Evolutionary conservation across 2,113 vertebrate species (phyloP), one percentile per base, ranked within the genome.

Genomic region (Carassius carassius): DNA sequence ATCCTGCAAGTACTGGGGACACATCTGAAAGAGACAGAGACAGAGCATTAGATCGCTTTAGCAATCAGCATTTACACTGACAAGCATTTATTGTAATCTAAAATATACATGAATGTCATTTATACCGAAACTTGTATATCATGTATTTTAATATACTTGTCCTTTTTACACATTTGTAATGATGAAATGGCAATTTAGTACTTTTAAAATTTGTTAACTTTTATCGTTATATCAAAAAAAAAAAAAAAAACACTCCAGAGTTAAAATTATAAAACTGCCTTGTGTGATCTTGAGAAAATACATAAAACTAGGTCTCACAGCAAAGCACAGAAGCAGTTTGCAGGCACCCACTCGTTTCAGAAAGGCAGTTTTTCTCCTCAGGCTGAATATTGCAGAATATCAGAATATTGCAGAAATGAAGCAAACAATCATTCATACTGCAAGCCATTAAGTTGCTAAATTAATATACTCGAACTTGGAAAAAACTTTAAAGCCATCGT

Each of bases 1-100:
- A 95, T 41, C 96, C 96, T 0, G 96, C 95, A 82, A 95, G 93
- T 5, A 97, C 94, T 0, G 96, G 96, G 0, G 96, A 96, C 83
- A 97, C 95, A 87, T 97, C 96, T 97, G 92, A 83, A 29, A 41
- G 44, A 67, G n/a, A 83, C 56, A 76, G 14, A 78, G 29, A 63
- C 9, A 70, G 14, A 29, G 4, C 62, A 16, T 35, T 51, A 25
- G 49, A 69, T 82, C 49, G 35, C 12, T 72, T 44, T 0, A 44
- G 69, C 37, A 19, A 56, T 56, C 19, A 58, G 19, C 19, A 58
- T 58, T 21, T 58, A 21, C 9, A 21, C 19, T 9, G 19, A 58
- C 56, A 58, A 58, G 56, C 56, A 21, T 21, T 58, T 56, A 49
- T 49, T 49, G 47, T 49, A 49, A 47, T 47, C 44, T 41, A 41